Evolutionary conservation across 2,888 invertebrate species (phyloP), one percentile per base, ranked within the genome.

Genomic region (Drosophila heteroneura): DNA sequence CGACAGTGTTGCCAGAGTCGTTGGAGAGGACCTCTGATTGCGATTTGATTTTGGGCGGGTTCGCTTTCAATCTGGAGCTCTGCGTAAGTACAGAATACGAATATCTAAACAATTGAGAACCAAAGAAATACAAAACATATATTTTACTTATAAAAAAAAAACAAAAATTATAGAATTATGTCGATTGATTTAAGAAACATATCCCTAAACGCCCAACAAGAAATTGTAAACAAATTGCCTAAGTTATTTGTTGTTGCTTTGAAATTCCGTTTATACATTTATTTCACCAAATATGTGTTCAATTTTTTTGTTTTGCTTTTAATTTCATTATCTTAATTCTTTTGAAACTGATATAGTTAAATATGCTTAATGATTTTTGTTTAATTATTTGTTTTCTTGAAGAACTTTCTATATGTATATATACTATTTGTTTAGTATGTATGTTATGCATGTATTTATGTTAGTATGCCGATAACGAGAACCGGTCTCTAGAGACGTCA

Each of bases 181-280:
- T 1, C 9, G 26, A 9, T 47, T 16, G 9, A 16, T 26, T 47
- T 47, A 16, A 16, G 16, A 26, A 47, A 26, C 16, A 16, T 5
- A 9, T 16, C 47, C 47, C 1, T 26, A 4, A 26, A 26, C 16
- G 16, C 47, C 47, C 26, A 16, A 26, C 16, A 47, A 16, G 28
- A 47, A 47, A 26, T 47, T 26, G 5, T 9, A 26, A 26, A 16
- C 47, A 47, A 26, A 16, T 26, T 26, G 14, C 28, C 37, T 4
- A n/a, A 10, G 10, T 16, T 35, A 5, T 32, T 56, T 10, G 32
- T 52, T 33, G 54, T 68, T 81, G 79, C 72, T 74, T 89, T 85
- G 80, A 77, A 91, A 87, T 92, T 92, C 81, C 82, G 82, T 92
- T 92, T 92, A 91, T 92, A 92, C 92, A 92, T 92, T 92, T 92